These are phyloP conservation scores for Cotesia typhae DNA, from an alignment of 1,140 invertebrate species.

Conservation along the genomic window DNA sequence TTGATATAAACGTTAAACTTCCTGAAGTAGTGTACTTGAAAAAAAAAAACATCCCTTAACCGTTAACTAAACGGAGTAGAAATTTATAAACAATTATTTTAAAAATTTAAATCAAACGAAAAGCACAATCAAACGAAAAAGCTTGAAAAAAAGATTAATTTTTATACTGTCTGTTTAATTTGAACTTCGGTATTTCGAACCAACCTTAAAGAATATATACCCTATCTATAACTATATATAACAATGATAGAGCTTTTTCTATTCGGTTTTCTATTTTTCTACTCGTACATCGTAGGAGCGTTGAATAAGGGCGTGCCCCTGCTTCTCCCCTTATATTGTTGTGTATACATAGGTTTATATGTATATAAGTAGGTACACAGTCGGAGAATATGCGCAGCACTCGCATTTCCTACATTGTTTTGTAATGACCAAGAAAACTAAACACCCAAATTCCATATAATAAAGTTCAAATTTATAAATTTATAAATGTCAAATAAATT, in stretches of 20 bases:
- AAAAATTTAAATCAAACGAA: background rate
- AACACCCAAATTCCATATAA: too few relatives aligned
- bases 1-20: constrained; percentile 17
- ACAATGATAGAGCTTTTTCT: too few relatives aligned
- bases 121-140: background rate
- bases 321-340: constrained; percentile 3
- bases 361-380: too few relatives aligned
- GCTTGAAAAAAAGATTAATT: background rate
- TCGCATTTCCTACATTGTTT: constrained; percentile 3
- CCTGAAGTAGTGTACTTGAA: constrained; percentile 2
- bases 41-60: background rate
- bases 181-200: too few relatives aligned
- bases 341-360: too few relatives aligned
- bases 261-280: too few relatives aligned
- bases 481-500: too few relatives aligned
- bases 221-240: too few relatives aligned
- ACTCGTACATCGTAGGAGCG: background rate
- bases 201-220: too few relatives aligned
- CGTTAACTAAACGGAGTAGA: background rate
- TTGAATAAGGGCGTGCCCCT: constrained; percentile 7
- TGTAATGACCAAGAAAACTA: constrained; percentile 9
- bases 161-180: too few relatives aligned
- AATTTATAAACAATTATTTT: background rate
- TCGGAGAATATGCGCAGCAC: background rate
- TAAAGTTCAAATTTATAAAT: too few relatives aligned